phyloP scores from a whole-genome alignment of 2,113 vertebrate genomes.

The Gymnogyps californianus region DNA sequence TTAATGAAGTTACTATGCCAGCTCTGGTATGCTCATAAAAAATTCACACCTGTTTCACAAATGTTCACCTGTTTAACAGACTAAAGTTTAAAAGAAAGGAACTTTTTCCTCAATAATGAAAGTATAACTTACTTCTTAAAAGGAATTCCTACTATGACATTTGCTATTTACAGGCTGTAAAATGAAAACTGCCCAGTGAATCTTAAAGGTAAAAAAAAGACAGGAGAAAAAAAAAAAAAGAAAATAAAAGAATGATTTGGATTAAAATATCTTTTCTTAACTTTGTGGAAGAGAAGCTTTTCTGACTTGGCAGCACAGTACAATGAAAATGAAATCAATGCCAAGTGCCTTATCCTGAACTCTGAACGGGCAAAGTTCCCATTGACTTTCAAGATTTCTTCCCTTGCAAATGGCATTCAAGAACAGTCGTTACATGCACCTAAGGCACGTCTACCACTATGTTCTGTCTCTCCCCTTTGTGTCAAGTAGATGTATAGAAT shows the following conservation, averaged over 20 bases:
- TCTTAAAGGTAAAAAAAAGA: rapidly evolving
- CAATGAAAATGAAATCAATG: conserved; percentile 47
- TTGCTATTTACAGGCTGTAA: not conserved
- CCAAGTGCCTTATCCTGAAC: conserved; percentile 35
- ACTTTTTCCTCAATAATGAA: not conserved
- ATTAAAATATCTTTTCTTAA: conserved; percentile 19
- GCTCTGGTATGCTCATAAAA: not conserved
- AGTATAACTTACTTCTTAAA: not conserved
- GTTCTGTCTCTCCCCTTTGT: conserved; percentile 51
- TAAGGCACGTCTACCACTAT: not conserved
- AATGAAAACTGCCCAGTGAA: not conserved
- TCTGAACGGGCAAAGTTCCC: conserved; percentile 46
- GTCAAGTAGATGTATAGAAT: conserved; percentile 31
- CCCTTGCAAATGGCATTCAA: conserved; percentile 29
- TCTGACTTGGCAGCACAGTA: not conserved
- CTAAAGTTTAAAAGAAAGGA: not conserved
- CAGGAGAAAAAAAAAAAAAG: rapidly evolving
- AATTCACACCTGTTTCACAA: not conserved
- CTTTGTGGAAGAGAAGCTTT: not conserved
- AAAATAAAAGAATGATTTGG: not conserved
- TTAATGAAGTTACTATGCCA: not conserved
- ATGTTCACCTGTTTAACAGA: not conserved
- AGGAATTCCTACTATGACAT: not conserved
- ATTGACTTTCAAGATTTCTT: conserved; percentile 50
- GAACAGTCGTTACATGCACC: not conserved